phyloP scores from a whole-genome alignment of 2,888 invertebrate species.

The Lobophora halterata region DNA sequence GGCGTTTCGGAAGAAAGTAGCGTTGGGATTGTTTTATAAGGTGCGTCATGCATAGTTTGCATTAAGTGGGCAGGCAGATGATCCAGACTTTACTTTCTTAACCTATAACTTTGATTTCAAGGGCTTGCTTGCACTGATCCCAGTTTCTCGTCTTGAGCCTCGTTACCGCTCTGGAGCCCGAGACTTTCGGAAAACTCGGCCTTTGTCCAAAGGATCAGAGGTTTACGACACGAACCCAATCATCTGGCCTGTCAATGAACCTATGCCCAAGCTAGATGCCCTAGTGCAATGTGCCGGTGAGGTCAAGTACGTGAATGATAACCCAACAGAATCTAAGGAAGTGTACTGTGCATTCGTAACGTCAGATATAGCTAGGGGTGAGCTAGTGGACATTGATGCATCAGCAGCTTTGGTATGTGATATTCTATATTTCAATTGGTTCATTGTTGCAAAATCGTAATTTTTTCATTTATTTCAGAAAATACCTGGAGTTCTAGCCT shows the following conservation, averaged over 20 bases:
- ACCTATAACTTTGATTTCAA: too few relatives aligned
- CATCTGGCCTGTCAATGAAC: slow-evolving; percentile 73
- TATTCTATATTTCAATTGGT: too few relatives aligned
- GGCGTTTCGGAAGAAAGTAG: slow-evolving; percentile 80
- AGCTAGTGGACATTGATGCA: not conserved
- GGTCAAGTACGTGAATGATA: slow-evolving; percentile 82
- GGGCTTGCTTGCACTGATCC: slow-evolving; percentile 77
- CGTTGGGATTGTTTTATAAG: slow-evolving; percentile 84
- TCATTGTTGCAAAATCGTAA: too few relatives aligned
- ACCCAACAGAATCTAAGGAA: slow-evolving; percentile 76
- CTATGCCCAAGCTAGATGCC: slow-evolving; percentile 82
- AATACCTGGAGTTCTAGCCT: slow-evolving; percentile 83
- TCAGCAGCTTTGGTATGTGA: not conserved
- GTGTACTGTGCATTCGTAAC: slow-evolving; percentile 83
- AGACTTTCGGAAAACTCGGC: slow-evolving; percentile 72
- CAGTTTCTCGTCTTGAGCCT: slow-evolving; percentile 60
- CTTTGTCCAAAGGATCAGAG: slow-evolving; percentile 82
- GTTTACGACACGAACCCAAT: slow-evolving; percentile 79
- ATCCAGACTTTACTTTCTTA: too few relatives aligned
- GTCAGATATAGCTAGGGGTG: slow-evolving; percentile 40
- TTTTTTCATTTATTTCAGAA: too few relatives aligned
- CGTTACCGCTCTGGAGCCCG: slow-evolving; percentile 73
- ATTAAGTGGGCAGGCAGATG: too few relatives aligned
- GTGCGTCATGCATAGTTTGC: too few relatives aligned
- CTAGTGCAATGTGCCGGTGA: slow-evolving; percentile 81